phyloP scores from a whole-genome alignment of 2,113 vertebrate genomes.

The Rhombomys opimus region DNA sequence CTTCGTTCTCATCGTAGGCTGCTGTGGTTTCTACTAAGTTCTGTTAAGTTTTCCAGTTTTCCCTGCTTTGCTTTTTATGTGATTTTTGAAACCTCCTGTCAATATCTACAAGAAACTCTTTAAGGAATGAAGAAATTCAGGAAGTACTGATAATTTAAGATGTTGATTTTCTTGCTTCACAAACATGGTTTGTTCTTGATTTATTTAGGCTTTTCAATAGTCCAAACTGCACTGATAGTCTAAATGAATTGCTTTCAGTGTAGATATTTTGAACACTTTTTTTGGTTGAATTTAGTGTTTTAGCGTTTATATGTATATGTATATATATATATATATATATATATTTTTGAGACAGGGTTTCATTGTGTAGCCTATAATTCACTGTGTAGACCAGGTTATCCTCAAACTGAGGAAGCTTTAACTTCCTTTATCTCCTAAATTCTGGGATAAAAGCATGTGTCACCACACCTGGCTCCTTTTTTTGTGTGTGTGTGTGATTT shows the following conservation, averaged over 20 bases:
- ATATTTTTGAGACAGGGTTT: neutral
- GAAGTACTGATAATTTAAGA: neutral
- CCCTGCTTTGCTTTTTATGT: slow-evolving; percentile 10
- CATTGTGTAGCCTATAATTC: neutral
- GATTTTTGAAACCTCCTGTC: slow-evolving; percentile 11
- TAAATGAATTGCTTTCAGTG: neutral
- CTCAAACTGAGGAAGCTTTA: neutral
- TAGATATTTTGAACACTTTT: neutral
- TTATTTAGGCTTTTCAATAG: neutral
- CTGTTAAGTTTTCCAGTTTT: neutral
- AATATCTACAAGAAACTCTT: neutral
- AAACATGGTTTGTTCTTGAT: neutral
- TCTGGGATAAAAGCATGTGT: neutral
- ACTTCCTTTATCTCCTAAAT: neutral
- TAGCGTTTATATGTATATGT: neutral
- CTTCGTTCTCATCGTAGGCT: neutral
- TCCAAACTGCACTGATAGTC: neutral
- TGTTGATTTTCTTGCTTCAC: neutral
- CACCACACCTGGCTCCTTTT: neutral
- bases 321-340: too few species aligned
- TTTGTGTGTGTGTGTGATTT: too few species aligned
- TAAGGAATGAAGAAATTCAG: neutral
- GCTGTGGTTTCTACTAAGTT: neutral
- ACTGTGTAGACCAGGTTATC: neutral
- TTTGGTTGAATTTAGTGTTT: slow-evolving; percentile 26